Conservation (phyloP, 2,888 invertebrate genomes). For the Heliconius aoede region DNA sequence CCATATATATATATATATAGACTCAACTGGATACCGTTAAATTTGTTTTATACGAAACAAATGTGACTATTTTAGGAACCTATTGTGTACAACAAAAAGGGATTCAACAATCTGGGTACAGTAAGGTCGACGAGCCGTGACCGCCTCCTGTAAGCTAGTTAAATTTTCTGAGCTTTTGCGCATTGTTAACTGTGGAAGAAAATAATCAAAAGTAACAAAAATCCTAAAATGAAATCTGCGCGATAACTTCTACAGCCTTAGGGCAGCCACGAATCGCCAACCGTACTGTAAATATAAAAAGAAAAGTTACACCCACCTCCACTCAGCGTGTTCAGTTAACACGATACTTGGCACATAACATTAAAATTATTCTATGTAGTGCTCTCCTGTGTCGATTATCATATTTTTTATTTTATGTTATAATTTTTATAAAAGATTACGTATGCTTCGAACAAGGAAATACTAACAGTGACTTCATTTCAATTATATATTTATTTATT, state of each 20-base stretch:
- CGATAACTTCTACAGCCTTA: neutral
- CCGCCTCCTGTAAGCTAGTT: neutral
- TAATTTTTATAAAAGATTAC: slow-evolving; percentile 43
- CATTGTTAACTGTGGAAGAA: neutral
- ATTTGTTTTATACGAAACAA: slow-evolving; percentile 4
- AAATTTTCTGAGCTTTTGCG: neutral
- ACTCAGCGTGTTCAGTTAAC: slow-evolving; percentile 8
- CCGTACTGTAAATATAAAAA: slow-evolving; percentile 2
- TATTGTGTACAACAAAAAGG: slow-evolving; percentile 23
- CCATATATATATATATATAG: neutral
- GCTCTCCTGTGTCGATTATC: slow-evolving; percentile 39
- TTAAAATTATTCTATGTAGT: slow-evolving; percentile 37
- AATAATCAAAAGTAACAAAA: neutral
- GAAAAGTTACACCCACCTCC: neutral
- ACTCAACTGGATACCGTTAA: slow-evolving; percentile 19
- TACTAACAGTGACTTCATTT: slow-evolving; percentile 46
- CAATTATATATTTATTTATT: neutral
- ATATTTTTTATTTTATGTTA: slow-evolving; percentile 23
- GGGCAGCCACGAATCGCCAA: neutral
- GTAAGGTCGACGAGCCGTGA: neutral
- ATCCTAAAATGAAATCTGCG: neutral
- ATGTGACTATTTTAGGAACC: slow-evolving; percentile 20
- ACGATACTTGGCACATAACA: slow-evolving; percentile 25
- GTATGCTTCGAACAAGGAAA: slow-evolving; percentile 43
- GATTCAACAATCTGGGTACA: slow-evolving; percentile 11